Evolutionary conservation across 2,888 invertebrate genomes (phyloP).

Genomic region (Apodemia mormo): DNA sequence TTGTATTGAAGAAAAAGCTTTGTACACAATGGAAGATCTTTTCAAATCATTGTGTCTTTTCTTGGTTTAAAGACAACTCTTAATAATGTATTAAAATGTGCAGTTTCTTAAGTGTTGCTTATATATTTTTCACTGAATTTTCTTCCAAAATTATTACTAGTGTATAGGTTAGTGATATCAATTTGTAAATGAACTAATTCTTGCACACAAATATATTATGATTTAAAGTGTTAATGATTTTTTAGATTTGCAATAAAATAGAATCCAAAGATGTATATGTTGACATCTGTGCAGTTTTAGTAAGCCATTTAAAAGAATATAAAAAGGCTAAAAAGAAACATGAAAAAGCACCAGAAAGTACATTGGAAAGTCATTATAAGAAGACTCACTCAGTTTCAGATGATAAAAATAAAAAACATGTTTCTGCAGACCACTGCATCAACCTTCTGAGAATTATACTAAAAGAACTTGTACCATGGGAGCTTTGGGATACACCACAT

Average conservation of each 20-base stretch:
- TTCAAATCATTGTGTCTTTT: too few species aligned
- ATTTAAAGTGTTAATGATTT: neutral
- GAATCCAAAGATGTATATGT: constrained; percentile 71
- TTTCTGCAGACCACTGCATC: constrained; percentile 81
- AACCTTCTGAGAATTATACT: constrained; percentile 82
- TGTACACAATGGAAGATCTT: too few species aligned
- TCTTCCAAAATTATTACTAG: too few species aligned
- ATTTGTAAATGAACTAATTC: too few species aligned
- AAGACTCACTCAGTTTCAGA: constrained; percentile 60
- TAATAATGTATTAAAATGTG: too few species aligned
- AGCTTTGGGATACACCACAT: constrained; percentile 85
- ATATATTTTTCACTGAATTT: too few species aligned
- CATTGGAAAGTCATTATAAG: constrained; percentile 76
- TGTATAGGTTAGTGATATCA: too few species aligned
- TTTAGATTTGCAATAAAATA: constrained; percentile 70
- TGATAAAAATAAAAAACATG: constrained; percentile 55
- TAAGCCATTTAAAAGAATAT: constrained; percentile 84
- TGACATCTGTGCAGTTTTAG: constrained; percentile 75
- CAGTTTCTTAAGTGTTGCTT: too few species aligned
- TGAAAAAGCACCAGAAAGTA: constrained; percentile 64
- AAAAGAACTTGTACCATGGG: constrained; percentile 85
- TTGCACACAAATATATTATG: too few species aligned
- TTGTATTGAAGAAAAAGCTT: too few species aligned
- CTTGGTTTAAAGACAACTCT: too few species aligned
- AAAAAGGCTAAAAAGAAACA: constrained; percentile 82